Evolutionary conservation across 2,888 invertebrate genomes (phyloP), one percentile per base, ranked within the genome.

Genomic region (Synergus laeviventris): DNA sequence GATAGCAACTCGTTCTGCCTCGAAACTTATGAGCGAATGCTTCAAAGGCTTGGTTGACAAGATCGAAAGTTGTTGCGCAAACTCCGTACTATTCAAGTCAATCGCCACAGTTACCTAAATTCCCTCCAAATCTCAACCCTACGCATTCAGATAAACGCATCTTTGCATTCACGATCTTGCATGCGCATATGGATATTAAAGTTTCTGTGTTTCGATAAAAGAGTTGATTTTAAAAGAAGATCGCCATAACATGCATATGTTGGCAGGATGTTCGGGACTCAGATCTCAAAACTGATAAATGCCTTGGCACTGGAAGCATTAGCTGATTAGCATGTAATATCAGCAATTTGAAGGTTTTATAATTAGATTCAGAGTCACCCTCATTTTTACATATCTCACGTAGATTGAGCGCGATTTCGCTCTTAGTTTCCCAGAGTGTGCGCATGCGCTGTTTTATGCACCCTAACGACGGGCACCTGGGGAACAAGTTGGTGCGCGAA

Each of bases 401-500:
- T 42, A 74, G 74, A 79, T 66, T 75, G 75, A 79, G 79, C 75
- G 24, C 74, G 54, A 74, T 77, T 76, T 74, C 77, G 66, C 39
- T 74, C 74, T 70, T 16, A 45, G 45, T 24, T 70, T 70, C 42
- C 24, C 16, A 62, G 36, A n/a, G 62, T 36, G 38, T 8, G 66
- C 45, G 45, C 31, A 16, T n/a, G 45, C 31, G 66, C 24, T 24
- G 24, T 49, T 45, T 70, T 16, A 45, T 18, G 36, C 36, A 31
- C 70, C 49, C 49, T 54, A 49, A 54, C 36, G n/a, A 70, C 70
- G 70, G 59, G 18, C 54, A 54, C 54, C 18, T 5, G 18, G 64
- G 64, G 16, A 70, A 70, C 38, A 39, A 60, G 70, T 45, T 45
- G 70, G 18, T 36, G n/a, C 49, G 31, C 36, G 62, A 62, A 45